These are phyloP conservation scores for Megalopta genalis DNA, from an alignment of 1,140 invertebrate species.

Conservation along the genomic window DNA sequence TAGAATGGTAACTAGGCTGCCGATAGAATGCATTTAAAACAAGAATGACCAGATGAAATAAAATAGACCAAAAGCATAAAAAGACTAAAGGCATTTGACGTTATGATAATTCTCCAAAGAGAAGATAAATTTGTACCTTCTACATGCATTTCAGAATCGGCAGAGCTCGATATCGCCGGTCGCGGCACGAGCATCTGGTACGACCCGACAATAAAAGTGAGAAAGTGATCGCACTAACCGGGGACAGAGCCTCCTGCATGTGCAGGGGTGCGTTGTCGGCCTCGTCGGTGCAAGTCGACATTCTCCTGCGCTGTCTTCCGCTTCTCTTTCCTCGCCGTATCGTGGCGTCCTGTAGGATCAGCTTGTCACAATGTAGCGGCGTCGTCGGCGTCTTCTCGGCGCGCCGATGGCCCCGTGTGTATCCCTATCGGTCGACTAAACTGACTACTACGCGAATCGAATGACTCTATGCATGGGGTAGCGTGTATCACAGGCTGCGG, in stretches of 20 bases:
- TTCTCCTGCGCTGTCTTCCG: constrained; percentile 68
- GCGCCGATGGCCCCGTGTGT: constrained; percentile 4
- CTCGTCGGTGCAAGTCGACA: constrained; percentile 79
- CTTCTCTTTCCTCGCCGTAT: constrained; percentile 54
- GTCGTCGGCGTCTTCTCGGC: background rate
- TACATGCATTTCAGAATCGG: too few species aligned
- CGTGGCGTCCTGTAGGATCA: constrained; percentile 18
- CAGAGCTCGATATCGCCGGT: too few species aligned
- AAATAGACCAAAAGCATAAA: too few species aligned
- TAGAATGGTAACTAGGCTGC: too few species aligned
- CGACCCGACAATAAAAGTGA: background rate
- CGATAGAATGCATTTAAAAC: too few species aligned
- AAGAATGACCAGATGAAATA: too few species aligned
- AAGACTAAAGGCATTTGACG: too few species aligned
- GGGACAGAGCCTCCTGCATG: constrained; percentile 78
- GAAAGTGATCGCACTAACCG: constrained; percentile 69
- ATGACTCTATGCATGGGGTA: constrained; percentile 59
- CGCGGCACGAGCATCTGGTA: too few species aligned
- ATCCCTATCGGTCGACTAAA: constrained; percentile 35
- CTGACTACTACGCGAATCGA: constrained; percentile 63
- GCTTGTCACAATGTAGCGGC: constrained; percentile 12
- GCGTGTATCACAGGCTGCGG: constrained; percentile 76
- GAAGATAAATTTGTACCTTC: too few species aligned
- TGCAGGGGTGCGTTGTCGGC: constrained; percentile 76
- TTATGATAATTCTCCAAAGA: too few species aligned